Conservation (phyloP, 2,113 vertebrate genomes). For the Pedetes capensis region DNA sequence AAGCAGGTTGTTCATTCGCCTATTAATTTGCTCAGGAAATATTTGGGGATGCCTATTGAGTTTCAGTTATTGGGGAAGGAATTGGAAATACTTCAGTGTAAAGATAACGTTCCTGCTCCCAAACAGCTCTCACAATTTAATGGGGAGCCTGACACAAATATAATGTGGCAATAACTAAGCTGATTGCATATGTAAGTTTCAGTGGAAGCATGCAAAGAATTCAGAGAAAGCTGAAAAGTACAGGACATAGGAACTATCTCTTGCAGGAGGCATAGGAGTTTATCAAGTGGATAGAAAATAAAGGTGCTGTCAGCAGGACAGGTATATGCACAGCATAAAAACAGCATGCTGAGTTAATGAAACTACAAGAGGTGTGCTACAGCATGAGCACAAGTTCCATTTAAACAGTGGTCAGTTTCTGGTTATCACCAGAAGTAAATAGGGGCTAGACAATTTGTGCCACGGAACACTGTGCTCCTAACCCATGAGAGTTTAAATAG, state of each 20-base stretch:
- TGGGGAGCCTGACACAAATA: neutral
- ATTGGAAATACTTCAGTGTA: neutral
- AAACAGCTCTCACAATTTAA: neutral
- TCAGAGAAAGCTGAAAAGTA: neutral
- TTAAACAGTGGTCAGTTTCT: neutral
- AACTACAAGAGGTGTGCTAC: neutral
- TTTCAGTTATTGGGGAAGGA: neutral
- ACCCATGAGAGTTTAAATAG: neutral
- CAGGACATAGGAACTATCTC: neutral
- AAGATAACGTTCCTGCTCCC: neutral
- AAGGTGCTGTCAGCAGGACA: neutral
- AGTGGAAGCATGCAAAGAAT: neutral
- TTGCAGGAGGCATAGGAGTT: neutral
- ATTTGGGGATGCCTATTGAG: neutral
- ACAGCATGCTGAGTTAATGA: neutral
- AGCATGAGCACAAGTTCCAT: neutral
- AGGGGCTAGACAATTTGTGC: neutral
- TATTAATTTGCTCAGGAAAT: neutral
- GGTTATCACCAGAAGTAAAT: neutral
- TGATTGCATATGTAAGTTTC: fast-evolving
- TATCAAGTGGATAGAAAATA: neutral
- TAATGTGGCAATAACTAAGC: neutral
- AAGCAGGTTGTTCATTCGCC: neutral
- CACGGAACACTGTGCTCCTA: neutral
- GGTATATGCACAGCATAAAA: neutral